Evolutionary conservation across 2,888 invertebrate genomes (phyloP).

Genomic region (Selenia dentaria): DNA sequence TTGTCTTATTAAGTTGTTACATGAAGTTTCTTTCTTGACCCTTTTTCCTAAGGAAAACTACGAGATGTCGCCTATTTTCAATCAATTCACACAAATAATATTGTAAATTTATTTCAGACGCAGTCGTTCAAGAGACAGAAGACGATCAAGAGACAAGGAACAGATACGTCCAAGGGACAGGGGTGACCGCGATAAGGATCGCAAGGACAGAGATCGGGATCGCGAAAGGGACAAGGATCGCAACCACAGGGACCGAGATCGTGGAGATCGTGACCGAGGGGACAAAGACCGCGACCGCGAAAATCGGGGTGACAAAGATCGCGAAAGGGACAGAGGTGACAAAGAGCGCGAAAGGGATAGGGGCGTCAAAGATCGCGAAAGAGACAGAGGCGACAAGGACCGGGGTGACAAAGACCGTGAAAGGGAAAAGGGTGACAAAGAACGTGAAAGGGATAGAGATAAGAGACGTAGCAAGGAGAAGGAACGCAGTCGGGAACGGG

Average conservation of each 20-base stretch:
- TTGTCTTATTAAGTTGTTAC: too few species aligned
- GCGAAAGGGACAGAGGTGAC: slow-evolving; percentile 60
- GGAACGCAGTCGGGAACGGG: slow-evolving; percentile 59
- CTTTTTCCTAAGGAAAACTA: too few species aligned
- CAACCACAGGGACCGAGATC: slow-evolving; percentile 55
- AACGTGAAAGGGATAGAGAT: slow-evolving; percentile 55
- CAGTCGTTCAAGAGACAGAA: slow-evolving; percentile 73
- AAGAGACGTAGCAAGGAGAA: slow-evolving; percentile 52
- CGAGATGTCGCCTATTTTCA: too few species aligned
- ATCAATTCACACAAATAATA: too few species aligned
- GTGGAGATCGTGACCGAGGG: slow-evolving; percentile 66
- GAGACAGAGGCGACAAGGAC: slow-evolving; percentile 69
- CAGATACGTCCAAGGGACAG: slow-evolving; percentile 82
- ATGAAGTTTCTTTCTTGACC: too few species aligned
- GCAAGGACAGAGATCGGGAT: slow-evolving; percentile 58
- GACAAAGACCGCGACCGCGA: slow-evolving; percentile 63
- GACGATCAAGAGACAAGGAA: slow-evolving; percentile 86
- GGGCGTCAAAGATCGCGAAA: slow-evolving; percentile 52
- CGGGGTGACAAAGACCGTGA: slow-evolving; percentile 51
- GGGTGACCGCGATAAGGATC: slow-evolving; percentile 63
- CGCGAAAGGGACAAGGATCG: slow-evolving; percentile 56
- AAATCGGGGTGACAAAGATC: slow-evolving; percentile 43
- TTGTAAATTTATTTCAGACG: slow-evolving; percentile 45
- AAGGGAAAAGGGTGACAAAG: slow-evolving; percentile 71
- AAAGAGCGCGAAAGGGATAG: slow-evolving; percentile 54